A percentile compares a stretch with the other conserved stretches of the same genome.
These are phyloP conservation scores for Sebastes itinus DNA, from an alignment of 2,797 vertebrate species.

Conservation along the genomic window DNA sequence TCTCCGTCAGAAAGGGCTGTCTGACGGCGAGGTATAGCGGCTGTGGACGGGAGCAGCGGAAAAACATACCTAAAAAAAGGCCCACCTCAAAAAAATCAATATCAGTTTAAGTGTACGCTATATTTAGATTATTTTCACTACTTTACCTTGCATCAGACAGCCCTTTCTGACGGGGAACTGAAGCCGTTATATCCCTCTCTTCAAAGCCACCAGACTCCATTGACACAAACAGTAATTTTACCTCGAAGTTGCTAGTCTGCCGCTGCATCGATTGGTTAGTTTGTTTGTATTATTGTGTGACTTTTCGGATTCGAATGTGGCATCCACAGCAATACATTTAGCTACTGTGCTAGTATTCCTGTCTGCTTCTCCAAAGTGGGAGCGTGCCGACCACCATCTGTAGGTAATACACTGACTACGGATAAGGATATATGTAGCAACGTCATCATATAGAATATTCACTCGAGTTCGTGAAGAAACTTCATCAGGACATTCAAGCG, in stretches of 20 bases:
- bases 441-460: not conserved
- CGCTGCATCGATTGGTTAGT: not conserved
- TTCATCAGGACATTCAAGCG: not conserved
- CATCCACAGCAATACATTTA: not conserved
- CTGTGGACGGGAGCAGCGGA: no score
- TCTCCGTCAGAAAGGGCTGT: no score
- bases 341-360: not conserved
- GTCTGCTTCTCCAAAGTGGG: not conserved
- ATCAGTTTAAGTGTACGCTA: not conserved
- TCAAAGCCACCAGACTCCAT: not conserved
- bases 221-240: not conserved
- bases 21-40: rapidly evolving
- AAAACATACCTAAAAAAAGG: rapidly evolving
- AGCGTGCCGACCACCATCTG: not conserved
- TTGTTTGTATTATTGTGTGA: not conserved
- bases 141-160: not conserved
- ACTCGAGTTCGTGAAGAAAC: not conserved
- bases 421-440: not conserved
- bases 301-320: not conserved
- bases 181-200: not conserved
- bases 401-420: not conserved
- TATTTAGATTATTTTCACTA: not conserved
- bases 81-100: no score
- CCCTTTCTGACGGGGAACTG: no score
- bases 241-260: not conserved